These are phyloP conservation scores for Mungos mungo DNA, from an alignment of 2,113 vertebrate genomes.

Conservation along the genomic window DNA sequence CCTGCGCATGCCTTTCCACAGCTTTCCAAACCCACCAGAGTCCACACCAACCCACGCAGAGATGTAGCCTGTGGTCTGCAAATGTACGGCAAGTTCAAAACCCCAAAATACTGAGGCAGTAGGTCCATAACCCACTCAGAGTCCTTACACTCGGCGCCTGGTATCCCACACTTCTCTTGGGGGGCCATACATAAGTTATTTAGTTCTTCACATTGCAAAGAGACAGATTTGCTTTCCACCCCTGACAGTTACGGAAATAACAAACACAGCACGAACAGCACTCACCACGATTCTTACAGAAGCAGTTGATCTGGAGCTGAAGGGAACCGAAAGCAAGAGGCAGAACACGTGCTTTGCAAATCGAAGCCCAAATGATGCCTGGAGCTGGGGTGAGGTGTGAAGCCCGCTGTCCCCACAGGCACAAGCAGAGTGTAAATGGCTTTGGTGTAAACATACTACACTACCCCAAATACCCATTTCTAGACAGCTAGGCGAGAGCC, in stretches of 20 bases:
- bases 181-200: conserved; percentile 69
- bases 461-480: not conserved
- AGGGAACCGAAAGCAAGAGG: not conserved
- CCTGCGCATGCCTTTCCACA: not conserved
- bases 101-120: not conserved
- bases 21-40: not conserved
- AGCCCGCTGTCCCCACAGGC: not conserved
- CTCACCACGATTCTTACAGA: conserved; percentile 31
- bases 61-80: not conserved
- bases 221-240: conserved; percentile 65
- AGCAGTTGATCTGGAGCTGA: not conserved
- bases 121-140: rapidly evolving
- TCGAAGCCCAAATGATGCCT: not conserved
- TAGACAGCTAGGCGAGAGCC: not conserved
- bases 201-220: conserved; percentile 79
- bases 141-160: rapidly evolving
- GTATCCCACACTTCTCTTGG: not conserved
- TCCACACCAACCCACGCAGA: not conserved
- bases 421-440: not conserved
- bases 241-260: conserved; percentile 75
- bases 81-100: not conserved
- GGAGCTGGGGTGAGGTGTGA: not conserved
- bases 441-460: not conserved
- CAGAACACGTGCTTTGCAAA: not conserved
- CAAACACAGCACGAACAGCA: conserved; percentile 72